Evolutionary conservation across 2,888 invertebrate genomes (phyloP).

Genomic region (Lissocephala sabroskyi): DNA sequence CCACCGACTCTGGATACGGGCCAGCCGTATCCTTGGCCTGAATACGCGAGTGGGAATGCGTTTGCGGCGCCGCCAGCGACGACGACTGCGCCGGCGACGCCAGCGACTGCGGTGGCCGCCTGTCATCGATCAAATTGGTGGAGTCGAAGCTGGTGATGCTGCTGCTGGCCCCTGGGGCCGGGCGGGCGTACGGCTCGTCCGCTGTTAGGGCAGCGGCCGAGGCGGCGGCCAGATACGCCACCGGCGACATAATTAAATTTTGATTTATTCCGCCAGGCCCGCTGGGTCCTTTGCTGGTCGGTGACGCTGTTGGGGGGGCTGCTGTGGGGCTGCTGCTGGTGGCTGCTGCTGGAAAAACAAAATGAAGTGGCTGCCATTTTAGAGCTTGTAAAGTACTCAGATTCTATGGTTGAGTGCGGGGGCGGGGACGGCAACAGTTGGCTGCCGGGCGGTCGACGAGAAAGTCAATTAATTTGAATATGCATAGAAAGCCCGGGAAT

Average conservation of each 20-base stretch:
- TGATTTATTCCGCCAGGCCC: constrained; percentile 58
- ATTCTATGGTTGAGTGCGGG: too few species aligned
- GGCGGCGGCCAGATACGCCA: constrained; percentile 33
- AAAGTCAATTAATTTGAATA: constrained; percentile 66
- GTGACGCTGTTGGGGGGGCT: constrained; percentile 13
- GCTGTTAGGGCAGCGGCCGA: constrained; percentile 39
- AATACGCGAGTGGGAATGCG: constrained; percentile 46
- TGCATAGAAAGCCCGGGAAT: constrained; percentile 7
- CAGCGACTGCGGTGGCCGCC: constrained; percentile 28
- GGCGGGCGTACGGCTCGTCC: too few species aligned
- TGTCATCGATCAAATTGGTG: constrained; percentile 63
- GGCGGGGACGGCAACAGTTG: constrained; percentile 25
- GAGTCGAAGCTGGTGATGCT: constrained; percentile 67
- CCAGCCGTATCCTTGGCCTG: constrained; percentile 64
- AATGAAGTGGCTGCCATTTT: too few species aligned
- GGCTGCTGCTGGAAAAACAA: constrained; percentile 23
- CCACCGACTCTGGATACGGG: constrained; percentile 41
- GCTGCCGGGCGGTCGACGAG: constrained; percentile 45
- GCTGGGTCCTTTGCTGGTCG: constrained; percentile 12
- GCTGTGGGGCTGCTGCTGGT: constrained; percentile 23
- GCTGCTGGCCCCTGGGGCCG: constrained; percentile 38
- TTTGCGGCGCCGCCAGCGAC: constrained; percentile 34
- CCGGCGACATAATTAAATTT: constrained; percentile 70
- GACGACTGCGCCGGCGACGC: constrained; percentile 18
- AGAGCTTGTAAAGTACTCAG: too few species aligned